These are phyloP conservation scores for Acanthaster planci DNA, from an alignment of 35 echinoderm and acorn worm genomes.

Conservation along the genomic window DNA sequence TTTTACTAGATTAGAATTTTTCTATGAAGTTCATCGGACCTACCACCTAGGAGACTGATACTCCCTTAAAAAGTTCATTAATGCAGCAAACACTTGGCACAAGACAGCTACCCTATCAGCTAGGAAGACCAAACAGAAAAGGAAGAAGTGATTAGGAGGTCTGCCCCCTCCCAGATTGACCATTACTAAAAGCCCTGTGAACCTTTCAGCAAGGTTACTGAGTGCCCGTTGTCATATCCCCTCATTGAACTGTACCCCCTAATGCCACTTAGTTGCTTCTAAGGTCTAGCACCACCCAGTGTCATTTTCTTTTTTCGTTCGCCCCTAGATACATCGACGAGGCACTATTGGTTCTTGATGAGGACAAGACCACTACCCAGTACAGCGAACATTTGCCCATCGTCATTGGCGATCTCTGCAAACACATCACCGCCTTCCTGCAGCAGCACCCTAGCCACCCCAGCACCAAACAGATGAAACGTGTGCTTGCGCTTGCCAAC, in stretches of 20 bases:
- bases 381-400: slow-evolving; percentile 66
- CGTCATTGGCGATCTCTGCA: slow-evolving; percentile 50
- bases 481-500: slow-evolving; percentile 44
- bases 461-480: slow-evolving; percentile 45
- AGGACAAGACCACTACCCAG: slow-evolving; percentile 41
- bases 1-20: too few relatives aligned
- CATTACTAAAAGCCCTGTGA: too few relatives aligned
- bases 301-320: background rate
- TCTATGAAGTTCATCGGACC: too few relatives aligned
- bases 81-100: too few relatives aligned
- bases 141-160: too few relatives aligned
- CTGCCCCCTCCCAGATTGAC: too few relatives aligned
- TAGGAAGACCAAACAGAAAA: too few relatives aligned
- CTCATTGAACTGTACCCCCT: background rate
- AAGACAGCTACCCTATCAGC: too few relatives aligned
- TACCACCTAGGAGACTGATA: too few relatives aligned
- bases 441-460: slow-evolving; percentile 27
- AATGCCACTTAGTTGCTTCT: background rate
- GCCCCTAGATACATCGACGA: slow-evolving; percentile 68
- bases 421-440: slow-evolving; percentile 38
- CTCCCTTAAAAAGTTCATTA: too few relatives aligned
- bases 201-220: too few relatives aligned
- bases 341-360: slow-evolving; percentile 44
- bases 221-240: too few relatives aligned
- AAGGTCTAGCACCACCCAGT: background rate